These are phyloP conservation scores for Erythrocercus mccallii DNA, from an alignment of 2,113 vertebrate genomes.

Conservation along the genomic window DNA sequence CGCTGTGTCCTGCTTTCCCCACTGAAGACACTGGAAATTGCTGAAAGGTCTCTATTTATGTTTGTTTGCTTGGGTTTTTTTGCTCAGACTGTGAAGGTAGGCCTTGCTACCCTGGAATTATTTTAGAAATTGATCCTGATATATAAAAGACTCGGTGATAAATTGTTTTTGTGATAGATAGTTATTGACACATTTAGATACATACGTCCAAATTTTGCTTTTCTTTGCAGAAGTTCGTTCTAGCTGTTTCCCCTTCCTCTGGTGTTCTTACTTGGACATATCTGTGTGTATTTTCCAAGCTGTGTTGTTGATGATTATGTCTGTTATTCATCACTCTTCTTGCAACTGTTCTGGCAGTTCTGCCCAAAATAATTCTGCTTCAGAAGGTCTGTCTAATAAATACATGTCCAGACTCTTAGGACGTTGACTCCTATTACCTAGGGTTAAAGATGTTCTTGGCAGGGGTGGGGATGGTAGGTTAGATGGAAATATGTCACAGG, in stretches of 20 bases:
- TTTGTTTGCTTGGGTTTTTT: background rate
- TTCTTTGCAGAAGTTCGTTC: background rate
- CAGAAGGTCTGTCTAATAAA: background rate
- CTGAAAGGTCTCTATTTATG: background rate
- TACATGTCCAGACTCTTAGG: background rate
- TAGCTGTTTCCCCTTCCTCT: background rate
- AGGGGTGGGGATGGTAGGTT: fast-evolving
- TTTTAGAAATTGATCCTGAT: background rate
- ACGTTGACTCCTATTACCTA: background rate
- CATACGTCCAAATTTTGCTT: background rate
- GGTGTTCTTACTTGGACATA: background rate
- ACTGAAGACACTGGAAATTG: background rate
- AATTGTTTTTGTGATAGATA: background rate
- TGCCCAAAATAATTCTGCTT: background rate
- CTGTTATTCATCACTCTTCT: background rate
- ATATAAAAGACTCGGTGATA: background rate
- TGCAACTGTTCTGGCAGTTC: background rate
- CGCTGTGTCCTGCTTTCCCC: background rate
- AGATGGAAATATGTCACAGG: fast-evolving
- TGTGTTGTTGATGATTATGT: background rate
- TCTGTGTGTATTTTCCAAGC: background rate
- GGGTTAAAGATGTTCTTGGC: background rate
- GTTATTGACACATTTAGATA: background rate
- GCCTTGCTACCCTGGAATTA: background rate
- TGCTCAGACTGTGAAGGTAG: background rate